Evolutionary conservation across 2,797 vertebrate genomes (phyloP).

Genomic region (Sebastiscus tertius): DNA sequence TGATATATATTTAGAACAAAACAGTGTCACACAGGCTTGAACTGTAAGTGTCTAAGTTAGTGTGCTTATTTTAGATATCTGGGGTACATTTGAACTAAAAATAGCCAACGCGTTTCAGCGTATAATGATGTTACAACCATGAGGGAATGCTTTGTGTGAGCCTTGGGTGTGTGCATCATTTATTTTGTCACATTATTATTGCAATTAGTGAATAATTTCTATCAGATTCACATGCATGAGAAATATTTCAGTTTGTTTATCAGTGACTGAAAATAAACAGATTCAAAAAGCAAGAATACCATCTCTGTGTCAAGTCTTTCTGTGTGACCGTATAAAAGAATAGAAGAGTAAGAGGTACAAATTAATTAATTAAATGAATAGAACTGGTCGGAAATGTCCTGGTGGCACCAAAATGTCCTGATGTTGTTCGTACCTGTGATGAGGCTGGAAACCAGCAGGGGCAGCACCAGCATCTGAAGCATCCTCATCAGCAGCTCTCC

Average conservation of each 20-base stretch:
- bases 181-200: neutral
- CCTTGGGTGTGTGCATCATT: neutral
- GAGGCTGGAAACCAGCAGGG: constrained; percentile 95
- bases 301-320: neutral
- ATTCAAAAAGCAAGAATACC: neutral
- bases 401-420: neutral
- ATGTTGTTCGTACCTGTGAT: constrained; percentile 90
- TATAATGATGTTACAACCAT: neutral
- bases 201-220: neutral
- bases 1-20: constrained; percentile 35
- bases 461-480: constrained; percentile 97
- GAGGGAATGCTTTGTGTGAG: neutral
- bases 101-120: neutral
- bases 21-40: neutral
- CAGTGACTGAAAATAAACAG: neutral
- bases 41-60: neutral
- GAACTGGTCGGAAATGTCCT: neutral
- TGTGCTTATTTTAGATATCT: constrained; percentile 32
- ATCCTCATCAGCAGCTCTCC: constrained; percentile 97
- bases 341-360: neutral
- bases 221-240: neutral
- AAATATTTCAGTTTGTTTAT: neutral
- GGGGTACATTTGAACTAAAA: constrained; percentile 29
- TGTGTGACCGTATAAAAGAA: neutral
- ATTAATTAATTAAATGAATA: neutral